These are phyloP conservation scores for Rhagium mordax DNA, from an alignment of 2,888 invertebrate species.

Conservation along the genomic window DNA sequence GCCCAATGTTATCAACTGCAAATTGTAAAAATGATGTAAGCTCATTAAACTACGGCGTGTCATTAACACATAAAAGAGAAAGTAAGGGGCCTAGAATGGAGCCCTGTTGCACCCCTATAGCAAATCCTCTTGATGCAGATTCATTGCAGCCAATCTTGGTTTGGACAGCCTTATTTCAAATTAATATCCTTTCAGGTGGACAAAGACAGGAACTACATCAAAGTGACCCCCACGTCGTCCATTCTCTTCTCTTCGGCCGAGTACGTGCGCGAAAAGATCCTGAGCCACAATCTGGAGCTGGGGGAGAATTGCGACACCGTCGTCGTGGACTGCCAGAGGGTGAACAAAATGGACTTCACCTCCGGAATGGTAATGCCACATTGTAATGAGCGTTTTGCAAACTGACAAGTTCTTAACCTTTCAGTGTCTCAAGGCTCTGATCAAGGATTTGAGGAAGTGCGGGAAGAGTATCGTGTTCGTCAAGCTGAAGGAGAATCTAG, in stretches of 20 bases:
- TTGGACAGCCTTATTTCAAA: not conserved
- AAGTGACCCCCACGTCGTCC: slow-evolving; percentile 70
- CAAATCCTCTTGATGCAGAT: too few species aligned
- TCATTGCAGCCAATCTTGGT: too few species aligned
- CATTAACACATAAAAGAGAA: not conserved
- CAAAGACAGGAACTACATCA: slow-evolving; percentile 40
- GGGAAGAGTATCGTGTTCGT: slow-evolving; percentile 58
- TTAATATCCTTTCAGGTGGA: slow-evolving; percentile 51
- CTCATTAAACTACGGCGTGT: too few species aligned
- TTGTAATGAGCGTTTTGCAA: not conserved
- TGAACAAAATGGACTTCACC: slow-evolving; percentile 79
- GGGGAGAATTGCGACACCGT: slow-evolving; percentile 66
- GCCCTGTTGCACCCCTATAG: not conserved
- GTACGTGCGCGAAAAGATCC: slow-evolving; percentile 71
- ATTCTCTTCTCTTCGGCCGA: slow-evolving; percentile 75
- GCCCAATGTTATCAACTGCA: too few species aligned
- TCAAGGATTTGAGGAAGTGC: slow-evolving; percentile 57
- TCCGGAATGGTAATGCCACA: slow-evolving; percentile 75
- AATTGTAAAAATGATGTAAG: too few species aligned
- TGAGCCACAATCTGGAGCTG: slow-evolving; percentile 57
- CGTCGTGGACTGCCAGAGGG: slow-evolving; percentile 77
- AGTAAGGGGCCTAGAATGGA: not conserved
- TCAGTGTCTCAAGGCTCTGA: slow-evolving; percentile 61
- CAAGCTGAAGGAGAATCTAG: slow-evolving; percentile 43
- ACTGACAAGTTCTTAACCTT: slow-evolving; percentile 19